phyloP scores from a whole-genome alignment of 2,888 invertebrate genomes.

The Aphrophora alni region DNA sequence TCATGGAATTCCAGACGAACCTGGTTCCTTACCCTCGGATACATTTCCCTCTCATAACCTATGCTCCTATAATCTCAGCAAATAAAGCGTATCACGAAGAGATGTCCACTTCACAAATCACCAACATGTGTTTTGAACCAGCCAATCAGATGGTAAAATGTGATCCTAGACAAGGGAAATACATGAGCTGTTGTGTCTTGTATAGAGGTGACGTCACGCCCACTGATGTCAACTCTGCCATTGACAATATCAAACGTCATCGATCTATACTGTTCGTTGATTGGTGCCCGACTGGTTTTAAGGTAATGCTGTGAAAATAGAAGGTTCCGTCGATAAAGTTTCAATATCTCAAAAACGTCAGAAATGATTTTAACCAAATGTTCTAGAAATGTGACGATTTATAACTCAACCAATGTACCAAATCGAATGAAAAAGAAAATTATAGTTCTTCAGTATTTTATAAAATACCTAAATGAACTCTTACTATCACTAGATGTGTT shows the following conservation, averaged over 20 bases:
- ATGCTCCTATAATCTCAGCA: constrained; percentile 74
- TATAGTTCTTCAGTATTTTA: too few relatives aligned
- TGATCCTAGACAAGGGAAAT: constrained; percentile 80
- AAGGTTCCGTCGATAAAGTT: too few relatives aligned
- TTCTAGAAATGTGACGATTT: too few relatives aligned
- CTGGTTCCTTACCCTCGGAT: constrained; percentile 91
- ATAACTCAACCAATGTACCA: too few relatives aligned
- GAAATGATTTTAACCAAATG: too few relatives aligned
- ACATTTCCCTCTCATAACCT: constrained; percentile 81
- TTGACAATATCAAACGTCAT: constrained; percentile 77
- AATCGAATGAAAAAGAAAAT: too few relatives aligned
- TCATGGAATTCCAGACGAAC: constrained; percentile 71
- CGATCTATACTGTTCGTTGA: constrained; percentile 88
- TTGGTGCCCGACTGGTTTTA: constrained; percentile 94
- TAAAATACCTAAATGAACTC: too few relatives aligned
- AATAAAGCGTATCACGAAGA: constrained; percentile 78
- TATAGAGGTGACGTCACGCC: constrained; percentile 91
- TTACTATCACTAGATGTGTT: too few relatives aligned
- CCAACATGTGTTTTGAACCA: constrained; percentile 80
- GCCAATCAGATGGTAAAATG: constrained; percentile 91
- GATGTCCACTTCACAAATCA: constrained; percentile 71
- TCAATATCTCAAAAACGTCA: too few relatives aligned
- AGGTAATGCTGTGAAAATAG: too few relatives aligned
- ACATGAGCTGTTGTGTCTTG: constrained; percentile 88
- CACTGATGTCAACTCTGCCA: constrained; percentile 86